Percentiles rank a stretch among this genome's conserved stretches.
These are phyloP conservation scores for Aix galericulata DNA, from an alignment of 2,113 vertebrate species.

Conservation along the genomic window DNA sequence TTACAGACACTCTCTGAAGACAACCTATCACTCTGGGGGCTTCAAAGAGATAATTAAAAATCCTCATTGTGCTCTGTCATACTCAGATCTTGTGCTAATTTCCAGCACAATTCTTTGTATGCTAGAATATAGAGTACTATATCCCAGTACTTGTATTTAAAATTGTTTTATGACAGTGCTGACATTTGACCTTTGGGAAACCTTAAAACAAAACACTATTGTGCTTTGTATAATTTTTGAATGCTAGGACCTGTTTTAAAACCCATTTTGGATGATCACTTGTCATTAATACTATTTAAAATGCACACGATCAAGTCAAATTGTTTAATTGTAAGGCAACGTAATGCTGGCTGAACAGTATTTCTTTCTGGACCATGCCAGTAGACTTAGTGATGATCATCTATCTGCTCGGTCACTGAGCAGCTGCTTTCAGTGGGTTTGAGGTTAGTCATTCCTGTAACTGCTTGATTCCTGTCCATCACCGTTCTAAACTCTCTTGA, in stretches of 20 bases:
- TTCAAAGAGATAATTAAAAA: not conserved
- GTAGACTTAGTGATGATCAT: not conserved
- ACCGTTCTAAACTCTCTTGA: not conserved
- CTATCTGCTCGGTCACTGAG: not conserved
- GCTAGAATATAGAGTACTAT: not conserved
- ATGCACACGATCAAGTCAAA: not conserved
- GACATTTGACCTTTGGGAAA: not conserved
- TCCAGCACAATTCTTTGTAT: not conserved
- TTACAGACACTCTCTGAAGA: not conserved
- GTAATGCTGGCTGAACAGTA: rapidly evolving
- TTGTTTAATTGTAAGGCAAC: not conserved
- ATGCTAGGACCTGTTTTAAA: not conserved
- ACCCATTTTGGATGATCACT: not conserved
- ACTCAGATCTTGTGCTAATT: not conserved
- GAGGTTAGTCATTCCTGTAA: not conserved
- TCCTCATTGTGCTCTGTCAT: not conserved
- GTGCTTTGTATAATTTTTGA: not conserved
- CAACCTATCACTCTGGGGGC: not conserved
- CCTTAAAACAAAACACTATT: not conserved
- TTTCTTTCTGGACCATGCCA: not conserved
- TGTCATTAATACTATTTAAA: not conserved
- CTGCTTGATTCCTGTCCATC: not conserved
- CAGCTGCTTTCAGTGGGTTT: not conserved
- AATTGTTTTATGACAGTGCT: not conserved
- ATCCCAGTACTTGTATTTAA: not conserved